Evolutionary conservation across 2,113 vertebrate species (phyloP).

Genomic region (Mormyrus iriodes): DNA sequence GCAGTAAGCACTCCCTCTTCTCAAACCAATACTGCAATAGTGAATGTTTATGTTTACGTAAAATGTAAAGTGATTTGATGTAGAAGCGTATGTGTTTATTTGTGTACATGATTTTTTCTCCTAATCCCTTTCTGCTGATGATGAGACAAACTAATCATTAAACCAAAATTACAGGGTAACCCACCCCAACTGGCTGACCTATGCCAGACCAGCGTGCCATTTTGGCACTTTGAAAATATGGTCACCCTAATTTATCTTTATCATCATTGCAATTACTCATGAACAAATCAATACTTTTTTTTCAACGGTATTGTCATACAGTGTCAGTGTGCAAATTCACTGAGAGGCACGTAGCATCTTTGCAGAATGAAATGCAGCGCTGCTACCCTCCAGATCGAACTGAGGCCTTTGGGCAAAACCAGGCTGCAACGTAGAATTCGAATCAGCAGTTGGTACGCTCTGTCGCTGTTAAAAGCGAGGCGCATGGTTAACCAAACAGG

Average conservation of each 20-base stretch:
- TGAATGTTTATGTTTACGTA: no score
- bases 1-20: no score
- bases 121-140: no score
- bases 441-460: not conserved
- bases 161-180: not conserved
- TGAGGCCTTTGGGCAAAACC: not conserved
- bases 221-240: not conserved
- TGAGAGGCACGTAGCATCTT: not conserved
- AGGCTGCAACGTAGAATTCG: not conserved
- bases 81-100: no score
- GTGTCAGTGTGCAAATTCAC: not conserved
- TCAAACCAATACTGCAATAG: no score
- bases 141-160: not conserved
- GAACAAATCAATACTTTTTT: not conserved
- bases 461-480: not conserved
- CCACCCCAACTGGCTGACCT: not conserved
- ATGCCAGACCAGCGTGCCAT: not conserved
- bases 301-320: not conserved
- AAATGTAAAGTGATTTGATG: no score
- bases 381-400: not conserved
- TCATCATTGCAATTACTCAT: not conserved
- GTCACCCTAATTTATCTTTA: not conserved
- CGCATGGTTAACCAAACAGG: not conserved
- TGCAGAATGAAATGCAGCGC: not conserved
- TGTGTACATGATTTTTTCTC: no score